Conservation (phyloP, 2,888 invertebrate genomes). For the Abscondita cerata region DNA sequence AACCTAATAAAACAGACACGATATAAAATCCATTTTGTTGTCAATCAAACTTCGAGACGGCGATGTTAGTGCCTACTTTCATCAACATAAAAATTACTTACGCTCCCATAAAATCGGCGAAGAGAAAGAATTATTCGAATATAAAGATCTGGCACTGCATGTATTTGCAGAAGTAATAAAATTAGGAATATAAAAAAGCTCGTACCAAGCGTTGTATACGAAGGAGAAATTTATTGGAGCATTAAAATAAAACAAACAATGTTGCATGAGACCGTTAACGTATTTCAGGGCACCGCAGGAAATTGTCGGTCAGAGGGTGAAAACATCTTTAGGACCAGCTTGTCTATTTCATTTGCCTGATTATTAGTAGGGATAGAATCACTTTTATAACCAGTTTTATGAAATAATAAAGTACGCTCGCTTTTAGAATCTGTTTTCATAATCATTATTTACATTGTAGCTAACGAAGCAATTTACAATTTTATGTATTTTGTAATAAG, state of each 20-base stretch:
- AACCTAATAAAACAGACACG: conserved; percentile 15
- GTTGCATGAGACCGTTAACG: conserved; percentile 37
- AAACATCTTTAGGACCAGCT: conserved; percentile 21
- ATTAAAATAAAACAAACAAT: conserved; percentile 38
- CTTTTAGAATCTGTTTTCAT: conserved; percentile 20
- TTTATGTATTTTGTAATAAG: conserved; percentile 17
- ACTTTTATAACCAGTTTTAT: conserved; percentile 28
- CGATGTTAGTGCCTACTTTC: conserved; percentile 15
- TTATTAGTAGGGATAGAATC: conserved; percentile 18
- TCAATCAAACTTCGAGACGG: conserved; percentile 16
- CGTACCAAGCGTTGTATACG: conserved; percentile 30
- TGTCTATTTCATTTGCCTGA: conserved; percentile 23
- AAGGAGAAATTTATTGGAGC: conserved; percentile 35
- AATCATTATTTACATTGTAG: conserved; percentile 24
- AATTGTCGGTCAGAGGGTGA: conserved; percentile 23
- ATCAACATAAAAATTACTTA: conserved; percentile 23
- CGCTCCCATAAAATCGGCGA: conserved; percentile 18
- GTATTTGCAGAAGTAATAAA: conserved; percentile 29
- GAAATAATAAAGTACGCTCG: conserved; percentile 28
- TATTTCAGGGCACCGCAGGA: conserved; percentile 22
- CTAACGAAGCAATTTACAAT: conserved; percentile 23
- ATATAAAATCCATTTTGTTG: conserved; percentile 15
- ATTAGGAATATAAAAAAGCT: conserved; percentile 21
- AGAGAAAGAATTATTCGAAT: conserved; percentile 15
- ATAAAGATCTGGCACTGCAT: conserved; percentile 25